Percentiles rank a stretch among this genome's conserved stretches.
phyloP scores from a whole-genome alignment of 64 coral and sea anemone genomes.

The Stichodactyla mertensii region DNA sequence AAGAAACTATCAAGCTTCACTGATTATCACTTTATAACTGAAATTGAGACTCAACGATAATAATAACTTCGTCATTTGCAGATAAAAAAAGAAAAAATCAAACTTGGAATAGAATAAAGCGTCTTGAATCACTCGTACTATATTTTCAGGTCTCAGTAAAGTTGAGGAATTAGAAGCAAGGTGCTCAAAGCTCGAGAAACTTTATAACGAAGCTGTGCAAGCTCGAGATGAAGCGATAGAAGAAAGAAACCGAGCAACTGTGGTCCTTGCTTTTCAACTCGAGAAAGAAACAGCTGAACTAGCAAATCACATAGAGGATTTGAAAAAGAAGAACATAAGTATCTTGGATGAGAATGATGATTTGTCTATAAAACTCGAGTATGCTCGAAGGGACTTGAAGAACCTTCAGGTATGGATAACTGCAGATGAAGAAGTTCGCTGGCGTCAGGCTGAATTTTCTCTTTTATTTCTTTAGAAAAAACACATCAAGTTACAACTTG shows the following conservation, averaged over 20 bases:
- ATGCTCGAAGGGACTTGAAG: constrained; percentile 54
- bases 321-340: constrained; percentile 36
- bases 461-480: constrained; percentile 26
- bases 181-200: constrained; percentile 49
- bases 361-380: constrained; percentile 45
- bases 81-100: background rate
- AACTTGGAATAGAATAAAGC: too few species aligned
- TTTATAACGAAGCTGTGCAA: constrained; percentile 47
- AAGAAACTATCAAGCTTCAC: too few species aligned
- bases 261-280: constrained; percentile 62
- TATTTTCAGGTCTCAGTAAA: constrained; percentile 48
- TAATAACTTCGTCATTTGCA: too few species aligned
- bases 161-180: constrained; percentile 64
- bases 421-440: too few species aligned
- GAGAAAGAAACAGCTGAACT: constrained; percentile 65
- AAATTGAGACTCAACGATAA: too few species aligned
- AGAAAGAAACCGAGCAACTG: constrained; percentile 66
- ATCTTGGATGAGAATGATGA: constrained; percentile 57
- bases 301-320: constrained; percentile 40
- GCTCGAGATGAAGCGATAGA: constrained; percentile 66
- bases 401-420: constrained; percentile 26
- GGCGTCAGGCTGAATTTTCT: background rate
- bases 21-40: too few species aligned
- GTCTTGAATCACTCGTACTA: background rate
- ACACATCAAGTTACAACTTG: constrained; percentile 57